phyloP scores from a whole-genome alignment of 2,888 invertebrate genomes.

The Taphrorychus bicolor region DNA sequence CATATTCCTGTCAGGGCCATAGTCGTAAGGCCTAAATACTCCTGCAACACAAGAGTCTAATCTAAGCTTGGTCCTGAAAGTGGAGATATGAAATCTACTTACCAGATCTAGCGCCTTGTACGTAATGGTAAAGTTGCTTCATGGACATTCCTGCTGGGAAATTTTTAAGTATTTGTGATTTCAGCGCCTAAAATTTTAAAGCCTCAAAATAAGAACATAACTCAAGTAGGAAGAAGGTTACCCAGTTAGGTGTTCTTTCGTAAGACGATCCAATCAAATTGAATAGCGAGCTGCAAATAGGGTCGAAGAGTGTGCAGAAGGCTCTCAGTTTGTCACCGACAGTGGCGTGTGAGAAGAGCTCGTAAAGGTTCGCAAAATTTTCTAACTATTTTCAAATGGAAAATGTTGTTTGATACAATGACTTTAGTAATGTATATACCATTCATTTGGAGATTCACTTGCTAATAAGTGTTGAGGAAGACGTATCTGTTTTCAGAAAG shows the following conservation, averaged over 20 bases:
- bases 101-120: slow-evolving; percentile 14
- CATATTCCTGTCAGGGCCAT: slow-evolving; percentile 2
- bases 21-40: slow-evolving; percentile 4
- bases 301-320: neutral
- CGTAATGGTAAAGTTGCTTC: slow-evolving; percentile 11
- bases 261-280: slow-evolving; percentile 6
- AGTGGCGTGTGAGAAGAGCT: slow-evolving; percentile 6
- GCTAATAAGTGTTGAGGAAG: too few relatives aligned
- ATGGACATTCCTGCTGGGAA: slow-evolving; percentile 19
- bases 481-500: too few relatives aligned
- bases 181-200: slow-evolving; percentile 11
- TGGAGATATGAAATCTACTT: too few relatives aligned
- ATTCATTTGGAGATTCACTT: too few relatives aligned
- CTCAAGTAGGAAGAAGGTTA: neutral
- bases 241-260: slow-evolving; percentile 4
- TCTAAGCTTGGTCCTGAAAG: too few relatives aligned
- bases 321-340: neutral
- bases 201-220: neutral
- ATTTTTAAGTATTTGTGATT: slow-evolving; percentile 10
- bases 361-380: neutral
- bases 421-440: too few relatives aligned
- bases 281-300: neutral
- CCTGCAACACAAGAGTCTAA: too few relatives aligned
- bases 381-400: neutral
- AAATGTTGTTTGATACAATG: too few relatives aligned